phyloP scores from a whole-genome alignment of 1,140 invertebrate genomes.

The Aphaenogaster floridana region DNA sequence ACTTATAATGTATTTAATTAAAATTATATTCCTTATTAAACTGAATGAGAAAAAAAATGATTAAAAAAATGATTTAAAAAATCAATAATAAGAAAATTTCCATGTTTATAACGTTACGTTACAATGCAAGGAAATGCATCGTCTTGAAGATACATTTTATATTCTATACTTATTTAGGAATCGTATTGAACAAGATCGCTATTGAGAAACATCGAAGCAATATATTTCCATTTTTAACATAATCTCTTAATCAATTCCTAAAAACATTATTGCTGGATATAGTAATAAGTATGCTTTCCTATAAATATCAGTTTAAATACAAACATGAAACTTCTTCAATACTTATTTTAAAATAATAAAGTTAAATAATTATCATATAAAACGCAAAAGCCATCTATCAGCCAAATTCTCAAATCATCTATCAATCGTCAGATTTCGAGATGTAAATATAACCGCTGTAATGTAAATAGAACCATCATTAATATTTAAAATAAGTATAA shows the following conservation, averaged over 20 bases:
- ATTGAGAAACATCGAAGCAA: neutral
- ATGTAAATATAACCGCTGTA: neutral
- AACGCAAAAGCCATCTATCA: neutral
- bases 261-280: neutral
- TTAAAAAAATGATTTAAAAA: no score
- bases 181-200: neutral
- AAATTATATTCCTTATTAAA: no score
- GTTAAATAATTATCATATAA: neutral
- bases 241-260: neutral
- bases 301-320: neutral
- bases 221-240: neutral
- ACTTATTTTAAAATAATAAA: neutral
- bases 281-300: neutral
- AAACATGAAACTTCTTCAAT: neutral
- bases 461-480: neutral
- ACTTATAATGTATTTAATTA: no score
- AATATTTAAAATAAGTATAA: neutral
- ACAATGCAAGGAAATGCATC: no score
- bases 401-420: neutral
- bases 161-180: neutral
- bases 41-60: no score
- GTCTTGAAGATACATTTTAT: neutral
- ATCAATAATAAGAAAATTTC: no score
- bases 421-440: neutral
- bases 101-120: no score